These are phyloP conservation scores for Andrena bucephala DNA, from an alignment of 2,888 invertebrate species.

Conservation along the genomic window DNA sequence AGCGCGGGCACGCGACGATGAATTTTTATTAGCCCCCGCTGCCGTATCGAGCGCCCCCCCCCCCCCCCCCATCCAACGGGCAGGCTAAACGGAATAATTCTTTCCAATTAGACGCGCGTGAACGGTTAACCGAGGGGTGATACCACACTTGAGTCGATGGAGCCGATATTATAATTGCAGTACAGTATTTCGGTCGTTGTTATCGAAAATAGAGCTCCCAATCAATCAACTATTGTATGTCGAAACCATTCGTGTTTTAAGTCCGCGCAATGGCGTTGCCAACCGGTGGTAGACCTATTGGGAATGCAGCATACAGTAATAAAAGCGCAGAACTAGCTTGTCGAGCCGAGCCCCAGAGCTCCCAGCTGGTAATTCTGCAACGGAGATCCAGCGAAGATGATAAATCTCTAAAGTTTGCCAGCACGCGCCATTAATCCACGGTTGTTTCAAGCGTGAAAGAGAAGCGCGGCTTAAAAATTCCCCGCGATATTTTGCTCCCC, in stretches of 20 bases:
- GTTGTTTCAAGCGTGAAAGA: background rate
- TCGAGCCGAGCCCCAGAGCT: background rate
- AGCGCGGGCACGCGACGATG: slow-evolving; percentile 53
- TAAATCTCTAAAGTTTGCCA: slow-evolving; percentile 31
- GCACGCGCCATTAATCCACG: slow-evolving; percentile 41
- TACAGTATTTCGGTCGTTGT: too few relatives aligned
- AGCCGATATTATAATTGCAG: too few relatives aligned
- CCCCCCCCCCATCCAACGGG: background rate
- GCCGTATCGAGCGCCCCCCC: slow-evolving; percentile 22
- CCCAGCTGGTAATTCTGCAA: background rate
- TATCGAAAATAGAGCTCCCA: too few relatives aligned
- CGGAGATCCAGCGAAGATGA: slow-evolving; percentile 29
- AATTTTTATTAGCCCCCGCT: slow-evolving; percentile 61
- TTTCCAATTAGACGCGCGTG: slow-evolving; percentile 47
- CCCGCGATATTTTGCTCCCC: slow-evolving; percentile 37
- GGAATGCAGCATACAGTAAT: background rate
- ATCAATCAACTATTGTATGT: too few relatives aligned
- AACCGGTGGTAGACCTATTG: too few relatives aligned
- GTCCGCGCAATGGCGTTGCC: too few relatives aligned
- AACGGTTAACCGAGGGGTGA: slow-evolving; percentile 34
- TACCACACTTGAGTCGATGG: too few relatives aligned
- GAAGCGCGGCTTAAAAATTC: slow-evolving; percentile 51
- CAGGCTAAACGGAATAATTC: slow-evolving; percentile 51
- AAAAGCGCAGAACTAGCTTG: background rate
- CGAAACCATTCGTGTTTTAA: too few relatives aligned